Evolutionary conservation across 2,888 invertebrate genomes (phyloP).

Genomic region (Dromius quadrimaculatus): DNA sequence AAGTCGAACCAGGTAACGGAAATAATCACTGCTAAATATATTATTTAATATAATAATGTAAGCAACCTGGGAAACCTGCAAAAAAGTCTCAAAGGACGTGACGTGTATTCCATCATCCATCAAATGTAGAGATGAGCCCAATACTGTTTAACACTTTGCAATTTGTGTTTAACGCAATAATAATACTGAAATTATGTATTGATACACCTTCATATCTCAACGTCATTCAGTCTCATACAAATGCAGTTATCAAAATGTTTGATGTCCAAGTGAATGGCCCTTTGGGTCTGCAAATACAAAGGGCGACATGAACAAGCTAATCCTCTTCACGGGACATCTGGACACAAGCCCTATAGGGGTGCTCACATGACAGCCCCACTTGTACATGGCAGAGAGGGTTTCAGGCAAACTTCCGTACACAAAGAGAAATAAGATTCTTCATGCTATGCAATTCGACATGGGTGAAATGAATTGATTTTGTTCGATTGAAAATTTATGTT

Average conservation of each 20-base stretch:
- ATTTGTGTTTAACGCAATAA: too few relatives aligned
- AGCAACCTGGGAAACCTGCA: too few relatives aligned
- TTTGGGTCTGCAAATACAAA: conserved; percentile 6
- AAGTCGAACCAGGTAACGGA: too few relatives aligned
- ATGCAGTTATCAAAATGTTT: conserved; percentile 20
- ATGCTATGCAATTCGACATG: conserved; percentile 28
- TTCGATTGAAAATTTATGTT: conserved; percentile 32
- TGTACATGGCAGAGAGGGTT: conserved; percentile 9
- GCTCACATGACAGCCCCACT: conserved; percentile 15
- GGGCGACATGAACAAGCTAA: conserved; percentile 25
- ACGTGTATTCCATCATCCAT: too few relatives aligned
- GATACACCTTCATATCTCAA: background rate
- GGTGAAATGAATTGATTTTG: background rate
- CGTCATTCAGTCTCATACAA: background rate
- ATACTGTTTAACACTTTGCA: too few relatives aligned
- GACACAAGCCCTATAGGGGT: conserved; percentile 1
- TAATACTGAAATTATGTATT: too few relatives aligned
- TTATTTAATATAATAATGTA: too few relatives aligned
- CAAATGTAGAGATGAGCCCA: too few relatives aligned
- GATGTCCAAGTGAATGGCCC: conserved; percentile 19
- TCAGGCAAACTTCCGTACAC: conserved; percentile 6
- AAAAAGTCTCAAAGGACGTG: too few relatives aligned
- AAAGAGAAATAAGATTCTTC: conserved; percentile 34
- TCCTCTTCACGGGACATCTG: conserved; percentile 29
- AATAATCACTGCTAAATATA: too few relatives aligned